Evolutionary conservation across 2,888 invertebrate species (phyloP), one percentile per base, ranked within the genome.

Genomic region (Coelinius sp.): DNA sequence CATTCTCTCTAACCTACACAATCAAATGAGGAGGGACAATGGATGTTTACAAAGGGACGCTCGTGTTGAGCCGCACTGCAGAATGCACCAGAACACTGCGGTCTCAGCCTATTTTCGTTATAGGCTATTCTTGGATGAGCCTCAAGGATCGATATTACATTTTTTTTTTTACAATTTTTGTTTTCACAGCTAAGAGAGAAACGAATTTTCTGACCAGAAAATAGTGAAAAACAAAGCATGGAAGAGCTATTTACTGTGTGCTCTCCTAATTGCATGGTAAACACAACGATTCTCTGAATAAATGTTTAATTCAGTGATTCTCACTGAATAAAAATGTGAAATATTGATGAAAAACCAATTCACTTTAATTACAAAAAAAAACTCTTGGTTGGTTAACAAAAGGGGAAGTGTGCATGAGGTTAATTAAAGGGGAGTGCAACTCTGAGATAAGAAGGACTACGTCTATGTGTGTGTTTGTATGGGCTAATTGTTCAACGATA

Each of bases 371-470:
- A 53, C 53, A 24, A 25, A 53, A n/a, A 24, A 25, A 53, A n/a
- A 41, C 25, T 24, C 25, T 35, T 35, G 27, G 6, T 27, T 31
- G 17, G 14, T 17, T 59, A 8, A 10, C 27, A 17, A 17, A 10
- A 14, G 20, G 20, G 12, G 17, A 59, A 59, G 31, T 59, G 59
- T 59, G 17, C 35, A 35, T 7, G 68, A 68, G 67, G 76, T 76
- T 78, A 78, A 77, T 79, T 76, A 77, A 78, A 78, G 71, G 72
- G 75, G 75, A 76, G 73, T 77, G 77, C 70, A 52, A 68, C 31
- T 27, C 44, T 49, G 12, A 70, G 79, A 79, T 77, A 79, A 79
- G 77, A 70, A 75, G 66, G 7, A 68, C 44, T 14, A 38, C 73
- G 41, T 38, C 38, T 62, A 66, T 49, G 72, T 56, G 41, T 68